Base-by-base conservation (phyloP, 2,797 vertebrate species). In the Perdix hodgsoniae region DNA sequence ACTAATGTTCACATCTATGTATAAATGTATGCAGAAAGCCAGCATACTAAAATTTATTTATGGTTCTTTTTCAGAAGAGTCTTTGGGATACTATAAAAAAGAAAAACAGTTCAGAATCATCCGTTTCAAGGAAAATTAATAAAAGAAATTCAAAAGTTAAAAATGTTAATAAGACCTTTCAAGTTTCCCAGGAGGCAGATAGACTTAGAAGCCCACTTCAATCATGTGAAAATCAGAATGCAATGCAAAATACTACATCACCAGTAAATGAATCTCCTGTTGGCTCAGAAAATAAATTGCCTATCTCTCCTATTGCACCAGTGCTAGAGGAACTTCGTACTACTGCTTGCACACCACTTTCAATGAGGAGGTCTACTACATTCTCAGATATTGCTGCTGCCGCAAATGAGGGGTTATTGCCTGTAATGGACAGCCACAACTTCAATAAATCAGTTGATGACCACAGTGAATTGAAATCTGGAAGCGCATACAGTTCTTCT, bases 31-130 rank as follows among this genome's bases (percentile, higher is more conserved):
- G 35, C 69, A 56, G 72, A 52, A 91, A 88, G 33, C 52, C 37
- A 61, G 12, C 10, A 10, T 31, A 10, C 49, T 87, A 72, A 81
- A 33, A 61, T 67, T 24, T 39, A 42, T 44, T 47, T 69, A 59
- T 79, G 76, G 10, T 26, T 86, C 92, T 33, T 71, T 98, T 98
- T 87, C 97, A 99, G 99, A 99, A 95, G 95, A 98, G 97, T 86
- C 97, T 99, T 92, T 99, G 99, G 99, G 98, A 99, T 93, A 96
- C 98, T 14, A 98, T 98, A 91, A 99, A 98, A 96, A 98, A 98
- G 85, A 99, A 98, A 96, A 98, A 83, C 52, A 91, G 79, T 29
- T 94, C 82, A 10, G 96, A 88, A 61, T 85, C 88, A 26, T 89
- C 93, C 5, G 54, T 69, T 14, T 89, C 93, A 39, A 96, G 94